Evolutionary conservation across 2,113 vertebrate genomes (phyloP).

Genomic region (Erpornis zantholeuca): DNA sequence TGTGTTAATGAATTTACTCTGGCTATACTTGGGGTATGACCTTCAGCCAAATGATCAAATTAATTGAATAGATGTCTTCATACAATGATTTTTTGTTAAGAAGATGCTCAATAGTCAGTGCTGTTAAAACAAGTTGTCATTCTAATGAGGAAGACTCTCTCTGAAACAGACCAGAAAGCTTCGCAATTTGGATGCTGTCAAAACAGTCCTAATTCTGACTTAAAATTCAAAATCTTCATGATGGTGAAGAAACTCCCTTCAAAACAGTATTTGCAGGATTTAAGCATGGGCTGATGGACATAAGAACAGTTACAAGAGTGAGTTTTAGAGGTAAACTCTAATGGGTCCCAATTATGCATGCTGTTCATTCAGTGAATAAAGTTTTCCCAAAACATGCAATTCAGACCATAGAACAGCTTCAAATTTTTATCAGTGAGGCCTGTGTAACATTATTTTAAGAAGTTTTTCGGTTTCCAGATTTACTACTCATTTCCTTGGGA

Average conservation of each 20-base stretch:
- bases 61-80: not conserved
- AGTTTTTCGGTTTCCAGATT: not conserved
- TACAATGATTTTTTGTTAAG: not conserved
- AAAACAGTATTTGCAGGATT: not conserved
- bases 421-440: not conserved
- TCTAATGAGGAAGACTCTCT: not conserved
- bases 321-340: not conserved
- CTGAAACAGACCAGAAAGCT: not conserved
- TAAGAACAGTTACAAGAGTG: not conserved
- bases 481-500: not conserved
- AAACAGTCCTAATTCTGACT: not conserved
- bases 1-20: not conserved
- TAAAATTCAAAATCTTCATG: not conserved
- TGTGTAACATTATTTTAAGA: not conserved
- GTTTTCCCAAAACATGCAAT: not conserved
- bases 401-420: not conserved
- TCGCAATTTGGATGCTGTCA: not conserved
- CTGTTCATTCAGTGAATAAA: not conserved
- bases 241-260: not conserved
- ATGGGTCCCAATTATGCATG: not conserved
- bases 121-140: not conserved
- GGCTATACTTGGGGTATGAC: not conserved
- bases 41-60: not conserved
- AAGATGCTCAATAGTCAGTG: not conserved
- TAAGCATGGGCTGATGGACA: not conserved